phyloP scores from a whole-genome alignment of 2,797 vertebrate species.

The Micrastur ruficollis region DNA sequence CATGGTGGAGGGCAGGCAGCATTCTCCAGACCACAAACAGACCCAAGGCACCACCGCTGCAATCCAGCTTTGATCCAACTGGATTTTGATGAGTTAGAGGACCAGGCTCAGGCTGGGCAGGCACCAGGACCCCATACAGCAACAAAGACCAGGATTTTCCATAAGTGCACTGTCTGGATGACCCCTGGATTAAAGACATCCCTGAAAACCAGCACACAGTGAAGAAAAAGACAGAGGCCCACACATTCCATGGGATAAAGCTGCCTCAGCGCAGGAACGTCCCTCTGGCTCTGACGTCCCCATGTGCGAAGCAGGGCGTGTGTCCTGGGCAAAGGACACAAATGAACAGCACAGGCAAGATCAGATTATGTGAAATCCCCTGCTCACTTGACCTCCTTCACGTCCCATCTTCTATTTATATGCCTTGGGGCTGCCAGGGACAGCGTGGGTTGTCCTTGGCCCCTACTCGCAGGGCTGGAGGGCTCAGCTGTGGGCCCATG shows the following conservation, averaged over 20 bases:
- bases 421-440: neutral
- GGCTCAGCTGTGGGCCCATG: accelerated
- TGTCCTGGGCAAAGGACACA: constrained; percentile 18
- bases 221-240: neutral
- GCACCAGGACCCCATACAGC: neutral
- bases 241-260: neutral
- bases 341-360: constrained; percentile 44
- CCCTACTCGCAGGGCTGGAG: neutral
- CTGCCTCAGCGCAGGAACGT: neutral
- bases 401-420: constrained; percentile 52
- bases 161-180: neutral
- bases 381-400: constrained; percentile 61
- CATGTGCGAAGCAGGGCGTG: neutral
- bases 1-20: neutral
- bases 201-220: neutral
- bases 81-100: neutral
- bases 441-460: neutral
- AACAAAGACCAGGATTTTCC: neutral
- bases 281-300: neutral
- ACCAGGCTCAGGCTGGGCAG: neutral
- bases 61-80: neutral
- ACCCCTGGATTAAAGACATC: neutral
- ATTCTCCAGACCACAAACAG: neutral
- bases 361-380: constrained; percentile 55
- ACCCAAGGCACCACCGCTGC: neutral